These are phyloP conservation scores for Echiichthys vipera DNA, from an alignment of 2,797 vertebrate genomes.

Conservation along the genomic window DNA sequence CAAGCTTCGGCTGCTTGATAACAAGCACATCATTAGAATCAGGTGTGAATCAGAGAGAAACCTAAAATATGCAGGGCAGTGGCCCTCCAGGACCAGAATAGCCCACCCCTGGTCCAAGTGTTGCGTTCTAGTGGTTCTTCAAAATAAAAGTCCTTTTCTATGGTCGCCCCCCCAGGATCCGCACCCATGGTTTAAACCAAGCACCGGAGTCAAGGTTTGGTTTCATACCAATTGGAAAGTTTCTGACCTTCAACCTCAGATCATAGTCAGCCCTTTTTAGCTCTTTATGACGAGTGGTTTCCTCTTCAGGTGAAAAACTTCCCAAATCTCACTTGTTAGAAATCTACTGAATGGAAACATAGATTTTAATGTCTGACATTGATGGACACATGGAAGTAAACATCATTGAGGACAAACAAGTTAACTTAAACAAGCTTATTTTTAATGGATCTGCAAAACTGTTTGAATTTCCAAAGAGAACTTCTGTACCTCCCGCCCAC, in stretches of 20 bases:
- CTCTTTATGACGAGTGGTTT: background rate
- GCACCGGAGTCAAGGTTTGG: background rate
- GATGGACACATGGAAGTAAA: slow-evolving; percentile 28
- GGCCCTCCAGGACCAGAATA: no score
- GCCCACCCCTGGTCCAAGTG: no score
- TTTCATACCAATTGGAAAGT: background rate
- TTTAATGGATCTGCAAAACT: slow-evolving; percentile 91
- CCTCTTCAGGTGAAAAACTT: background rate
- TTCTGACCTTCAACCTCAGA: background rate
- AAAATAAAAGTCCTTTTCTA: no score
- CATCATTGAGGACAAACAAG: slow-evolving; percentile 74
- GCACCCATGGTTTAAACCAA: background rate
- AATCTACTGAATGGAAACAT: background rate
- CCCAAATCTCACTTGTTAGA: background rate
- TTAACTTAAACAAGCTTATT: slow-evolving; percentile 89
- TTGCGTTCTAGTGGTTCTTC: no score
- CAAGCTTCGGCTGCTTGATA: no score
- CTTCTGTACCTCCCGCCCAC: slow-evolving; percentile 80
- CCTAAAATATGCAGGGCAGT: no score
- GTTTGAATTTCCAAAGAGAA: slow-evolving; percentile 89
- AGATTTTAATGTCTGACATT: background rate
- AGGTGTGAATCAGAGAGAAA: no score
- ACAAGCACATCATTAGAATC: no score
- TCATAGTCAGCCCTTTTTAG: background rate
- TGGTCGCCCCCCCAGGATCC: no score